Conservation (phyloP, 2,797 vertebrate species). For the Astyanax mexicanus region DNA sequence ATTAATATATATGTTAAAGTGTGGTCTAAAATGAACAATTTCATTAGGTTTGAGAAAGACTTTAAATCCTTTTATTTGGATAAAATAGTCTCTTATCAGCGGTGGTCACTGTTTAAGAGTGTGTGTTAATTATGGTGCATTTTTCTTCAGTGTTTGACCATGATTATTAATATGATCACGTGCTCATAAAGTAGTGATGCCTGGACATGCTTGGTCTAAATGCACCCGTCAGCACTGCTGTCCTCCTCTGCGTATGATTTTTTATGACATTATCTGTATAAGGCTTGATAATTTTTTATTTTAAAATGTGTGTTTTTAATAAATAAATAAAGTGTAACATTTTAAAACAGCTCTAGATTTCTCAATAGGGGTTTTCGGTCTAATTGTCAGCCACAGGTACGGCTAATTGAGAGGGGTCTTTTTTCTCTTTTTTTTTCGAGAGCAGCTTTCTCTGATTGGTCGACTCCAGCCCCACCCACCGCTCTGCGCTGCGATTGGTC, state of each 20-base stretch:
- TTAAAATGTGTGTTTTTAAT: neutral
- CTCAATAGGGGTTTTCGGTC: neutral
- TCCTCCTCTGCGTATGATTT: neutral
- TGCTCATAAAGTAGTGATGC: too few species aligned
- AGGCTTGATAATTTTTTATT: too few species aligned
- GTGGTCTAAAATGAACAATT: too few species aligned
- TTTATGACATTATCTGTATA: neutral
- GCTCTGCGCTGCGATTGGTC: slow-evolving; percentile 38
- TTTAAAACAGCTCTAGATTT: neutral
- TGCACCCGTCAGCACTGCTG: neutral
- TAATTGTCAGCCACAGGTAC: slow-evolving; percentile 6
- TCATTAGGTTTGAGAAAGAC: neutral
- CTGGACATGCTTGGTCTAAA: too few species aligned
- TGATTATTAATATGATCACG: neutral
- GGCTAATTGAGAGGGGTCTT: neutral
- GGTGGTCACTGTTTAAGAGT: too few species aligned
- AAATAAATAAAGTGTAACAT: neutral
- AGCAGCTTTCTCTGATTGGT: neutral
- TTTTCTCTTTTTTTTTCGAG: neutral
- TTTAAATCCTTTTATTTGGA: neutral
- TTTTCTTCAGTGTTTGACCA: neutral
- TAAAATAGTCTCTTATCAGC: neutral
- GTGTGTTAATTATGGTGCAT: neutral
- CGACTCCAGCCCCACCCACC: neutral
- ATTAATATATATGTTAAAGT: too few species aligned